Evolutionary conservation across 1,140 invertebrate species (phyloP), one percentile per base, ranked within the genome.

Genomic region (Nephila pilipes): DNA sequence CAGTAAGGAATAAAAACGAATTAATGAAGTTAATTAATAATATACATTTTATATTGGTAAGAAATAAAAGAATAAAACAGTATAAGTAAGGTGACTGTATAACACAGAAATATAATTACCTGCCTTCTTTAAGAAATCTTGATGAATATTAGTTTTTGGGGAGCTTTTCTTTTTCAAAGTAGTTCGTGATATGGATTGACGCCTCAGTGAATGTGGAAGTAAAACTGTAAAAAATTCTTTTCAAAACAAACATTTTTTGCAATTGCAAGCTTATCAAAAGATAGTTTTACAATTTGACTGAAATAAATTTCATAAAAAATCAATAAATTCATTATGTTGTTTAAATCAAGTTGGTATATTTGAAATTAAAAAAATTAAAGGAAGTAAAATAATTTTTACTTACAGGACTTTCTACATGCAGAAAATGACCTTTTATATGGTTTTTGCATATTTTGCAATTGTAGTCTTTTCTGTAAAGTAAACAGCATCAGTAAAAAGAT

Each of bases 401-500:
- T 54, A 88, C 87, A 88, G 18, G 87, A 88, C 12, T 88, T 88
- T 55, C 12, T 65, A 20, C 87, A 88, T 6, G 87, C 18, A 75
- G 63, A 5, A 29, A 88, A 54, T 46, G 65, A 10, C 54, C 16
- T 54, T 57, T 88, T 65, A 22, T 20, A 1, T 18, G 60, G 36
- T 69, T 88, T 88, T 16, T 29, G 58, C 10, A 75, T 6, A 18
- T 22, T 75, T 69, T 46, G 60, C 69, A 75, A n/a, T 2, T 88
- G 87, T 38, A 46, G 8, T 20, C 38, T 88, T 55, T 88, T 88
- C 87, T 88, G 63, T 12, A 55, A 88, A 54, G n/a, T 54, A 65
- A 75, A 46, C 3, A n/a, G 3, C 5, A 46, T 4, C 0, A 10
- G 46, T 46, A 10, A 46, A 46, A 46, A 46, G n/a, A n/a, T 46